Conservation (phyloP, 2,797 vertebrate genomes). For the Anableps anableps region DNA sequence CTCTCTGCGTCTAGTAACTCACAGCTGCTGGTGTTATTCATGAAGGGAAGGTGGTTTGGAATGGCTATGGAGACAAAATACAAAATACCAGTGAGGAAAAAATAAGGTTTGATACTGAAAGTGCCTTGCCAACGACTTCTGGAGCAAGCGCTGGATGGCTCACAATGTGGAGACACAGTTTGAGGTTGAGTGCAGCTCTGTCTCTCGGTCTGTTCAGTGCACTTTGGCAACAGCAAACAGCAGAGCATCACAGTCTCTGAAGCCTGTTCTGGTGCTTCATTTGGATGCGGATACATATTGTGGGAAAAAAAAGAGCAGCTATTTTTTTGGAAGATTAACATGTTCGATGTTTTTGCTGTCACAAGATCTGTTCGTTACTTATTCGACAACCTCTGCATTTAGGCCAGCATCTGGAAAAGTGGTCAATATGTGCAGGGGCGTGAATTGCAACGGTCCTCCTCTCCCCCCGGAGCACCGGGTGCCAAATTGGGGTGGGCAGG, state of each 20-base stretch:
- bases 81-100: conserved; percentile 5
- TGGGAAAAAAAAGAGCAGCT: neutral
- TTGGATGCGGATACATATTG: conserved; percentile 2
- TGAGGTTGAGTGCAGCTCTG: conserved; percentile 17
- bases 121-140: neutral
- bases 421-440: conserved; percentile 58
- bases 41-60: neutral
- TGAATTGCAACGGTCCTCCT: conserved; percentile 49
- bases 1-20: neutral
- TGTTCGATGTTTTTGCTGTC: conserved; percentile 2
- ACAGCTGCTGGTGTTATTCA: neutral
- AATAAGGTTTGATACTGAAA: conserved; percentile 1
- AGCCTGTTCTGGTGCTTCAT: conserved; percentile 10
- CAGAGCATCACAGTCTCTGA: conserved; percentile 28
- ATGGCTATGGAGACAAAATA: neutral
- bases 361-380: conserved; percentile 18
- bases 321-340: neutral
- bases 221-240: conserved; percentile 18
- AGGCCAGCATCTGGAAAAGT: conserved; percentile 46
- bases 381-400: conserved; percentile 29
- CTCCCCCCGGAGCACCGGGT: conserved; percentile 47
- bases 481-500: conserved; percentile 54
- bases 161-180: conserved; percentile 3
- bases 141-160: conserved; percentile 9
- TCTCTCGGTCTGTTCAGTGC: conserved; percentile 22